Evolutionary conservation across 2,888 invertebrate species (phyloP).

Genomic region (Heliconius aoede): DNA sequence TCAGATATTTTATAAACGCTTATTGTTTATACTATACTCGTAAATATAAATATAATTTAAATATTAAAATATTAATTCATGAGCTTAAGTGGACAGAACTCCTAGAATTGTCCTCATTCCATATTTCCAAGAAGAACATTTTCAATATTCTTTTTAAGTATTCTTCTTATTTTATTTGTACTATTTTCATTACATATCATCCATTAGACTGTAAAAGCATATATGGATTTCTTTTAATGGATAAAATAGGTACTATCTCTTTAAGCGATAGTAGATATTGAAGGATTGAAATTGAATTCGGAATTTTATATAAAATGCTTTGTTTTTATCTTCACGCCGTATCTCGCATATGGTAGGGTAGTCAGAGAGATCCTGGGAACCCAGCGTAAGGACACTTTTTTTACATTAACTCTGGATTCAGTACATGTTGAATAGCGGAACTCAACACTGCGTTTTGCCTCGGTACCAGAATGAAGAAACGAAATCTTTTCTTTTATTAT

Average conservation of each 20-base stretch:
- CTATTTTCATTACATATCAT: slow-evolving; percentile 3
- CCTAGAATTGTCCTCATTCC: not conserved
- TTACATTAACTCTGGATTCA: too few species aligned
- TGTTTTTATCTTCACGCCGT: not conserved
- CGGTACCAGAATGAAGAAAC: too few species aligned
- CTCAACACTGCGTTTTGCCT: too few species aligned
- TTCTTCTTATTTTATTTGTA: slow-evolving; percentile 10
- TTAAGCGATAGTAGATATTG: not conserved
- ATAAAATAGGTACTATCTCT: not conserved
- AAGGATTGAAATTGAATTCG: not conserved
- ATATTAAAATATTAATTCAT: not conserved
- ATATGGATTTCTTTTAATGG: slow-evolving; percentile 6
- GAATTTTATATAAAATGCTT: not conserved
- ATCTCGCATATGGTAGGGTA: too few species aligned
- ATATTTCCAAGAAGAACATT: slow-evolving; percentile 4
- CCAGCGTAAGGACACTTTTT: too few species aligned
- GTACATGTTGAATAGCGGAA: too few species aligned
- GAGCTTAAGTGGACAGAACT: not conserved
- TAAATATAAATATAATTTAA: not conserved
- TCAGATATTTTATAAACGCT: not conserved
- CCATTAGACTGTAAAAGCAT: slow-evolving; percentile 5
- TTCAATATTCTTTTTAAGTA: slow-evolving; percentile 7
- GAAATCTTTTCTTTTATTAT: too few species aligned
- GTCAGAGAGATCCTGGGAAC: too few species aligned
- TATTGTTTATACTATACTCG: not conserved